phyloP scores from a whole-genome alignment of 2,888 invertebrate genomes.

The Melanargia galathea region DNA sequence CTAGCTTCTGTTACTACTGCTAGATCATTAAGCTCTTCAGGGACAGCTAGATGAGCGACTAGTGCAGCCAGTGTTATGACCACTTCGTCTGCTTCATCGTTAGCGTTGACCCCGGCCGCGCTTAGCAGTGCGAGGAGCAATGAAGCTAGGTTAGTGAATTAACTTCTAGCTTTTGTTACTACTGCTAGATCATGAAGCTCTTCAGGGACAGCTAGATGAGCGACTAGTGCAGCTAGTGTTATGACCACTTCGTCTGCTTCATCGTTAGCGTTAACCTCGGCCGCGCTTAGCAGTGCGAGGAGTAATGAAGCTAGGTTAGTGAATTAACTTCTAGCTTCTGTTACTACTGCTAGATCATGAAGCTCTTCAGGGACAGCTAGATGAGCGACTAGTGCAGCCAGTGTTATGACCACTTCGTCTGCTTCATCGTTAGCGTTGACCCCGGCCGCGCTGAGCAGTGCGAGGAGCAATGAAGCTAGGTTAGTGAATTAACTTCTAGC shows the following conservation, averaged over 20 bases:
- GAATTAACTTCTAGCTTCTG: too few relatives aligned
- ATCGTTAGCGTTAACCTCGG: slow-evolving; percentile 72
- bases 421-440: slow-evolving; percentile 75
- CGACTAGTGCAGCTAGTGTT: slow-evolving; percentile 73
- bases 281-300: slow-evolving; percentile 71
- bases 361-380: too few relatives aligned
- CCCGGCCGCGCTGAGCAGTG: slow-evolving; percentile 72
- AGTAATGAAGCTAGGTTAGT: slow-evolving; percentile 83
- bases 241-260: slow-evolving; percentile 78
- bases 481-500: too few relatives aligned
- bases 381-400: slow-evolving; percentile 72
- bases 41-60: slow-evolving; percentile 69
- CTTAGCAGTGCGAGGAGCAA: slow-evolving; percentile 73
- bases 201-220: slow-evolving; percentile 69
- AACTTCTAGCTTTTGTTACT: too few relatives aligned
- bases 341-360: too few relatives aligned
- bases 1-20: too few relatives aligned
- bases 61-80: slow-evolving; percentile 77
- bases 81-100: slow-evolving; percentile 74
- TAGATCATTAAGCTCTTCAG: too few relatives aligned
- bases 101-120: slow-evolving; percentile 74
- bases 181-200: too few relatives aligned
- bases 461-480: slow-evolving; percentile 82
- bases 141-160: slow-evolving; percentile 83
- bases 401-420: slow-evolving; percentile 76